A percentile compares a stretch with the other conserved stretches of the same genome.
phyloP scores from a whole-genome alignment of 2,888 invertebrate species.

The Ophion ventricosus region DNA sequence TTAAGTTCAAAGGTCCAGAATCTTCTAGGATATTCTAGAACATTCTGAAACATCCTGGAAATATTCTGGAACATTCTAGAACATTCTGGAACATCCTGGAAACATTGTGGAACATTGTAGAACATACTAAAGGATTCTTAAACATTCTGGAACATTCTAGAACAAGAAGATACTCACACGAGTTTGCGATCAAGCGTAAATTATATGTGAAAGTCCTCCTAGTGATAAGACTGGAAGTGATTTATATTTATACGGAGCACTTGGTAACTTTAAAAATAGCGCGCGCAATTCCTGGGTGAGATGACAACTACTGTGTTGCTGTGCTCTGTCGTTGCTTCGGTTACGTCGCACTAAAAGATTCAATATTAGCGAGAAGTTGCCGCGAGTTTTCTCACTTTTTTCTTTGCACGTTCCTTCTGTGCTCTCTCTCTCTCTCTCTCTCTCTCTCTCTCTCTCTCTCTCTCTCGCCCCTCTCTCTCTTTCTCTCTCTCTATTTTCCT shows the following conservation, averaged over 20 bases:
- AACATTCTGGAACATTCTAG: too few relatives aligned
- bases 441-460: neutral
- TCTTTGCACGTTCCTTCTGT: neutral
- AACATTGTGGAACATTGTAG: too few relatives aligned
- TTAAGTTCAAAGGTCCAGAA: too few relatives aligned
- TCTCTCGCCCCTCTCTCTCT: neutral
- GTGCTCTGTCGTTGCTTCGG: constrained; percentile 25
- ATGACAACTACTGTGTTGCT: constrained; percentile 43
- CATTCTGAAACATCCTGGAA: too few relatives aligned
- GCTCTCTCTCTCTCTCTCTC: neutral
- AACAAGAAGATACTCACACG: neutral
- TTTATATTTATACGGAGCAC: constrained; percentile 58
- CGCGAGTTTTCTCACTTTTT: neutral
- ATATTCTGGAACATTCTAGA: too few relatives aligned
- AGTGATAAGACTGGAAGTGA: constrained; percentile 35
- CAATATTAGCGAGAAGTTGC: neutral
- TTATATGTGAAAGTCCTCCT: neutral
- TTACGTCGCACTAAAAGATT: constrained; percentile 1
- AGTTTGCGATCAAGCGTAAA: neutral
- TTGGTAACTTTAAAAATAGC: constrained; percentile 65
- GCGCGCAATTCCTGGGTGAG: constrained; percentile 37
- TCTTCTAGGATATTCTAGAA: too few relatives aligned
- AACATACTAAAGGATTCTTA: too few relatives aligned
- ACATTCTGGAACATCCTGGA: too few relatives aligned
- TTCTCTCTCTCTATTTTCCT: neutral